Conservation (phyloP, 2,797 vertebrate species). For the Enteromius argenteus region DNA sequence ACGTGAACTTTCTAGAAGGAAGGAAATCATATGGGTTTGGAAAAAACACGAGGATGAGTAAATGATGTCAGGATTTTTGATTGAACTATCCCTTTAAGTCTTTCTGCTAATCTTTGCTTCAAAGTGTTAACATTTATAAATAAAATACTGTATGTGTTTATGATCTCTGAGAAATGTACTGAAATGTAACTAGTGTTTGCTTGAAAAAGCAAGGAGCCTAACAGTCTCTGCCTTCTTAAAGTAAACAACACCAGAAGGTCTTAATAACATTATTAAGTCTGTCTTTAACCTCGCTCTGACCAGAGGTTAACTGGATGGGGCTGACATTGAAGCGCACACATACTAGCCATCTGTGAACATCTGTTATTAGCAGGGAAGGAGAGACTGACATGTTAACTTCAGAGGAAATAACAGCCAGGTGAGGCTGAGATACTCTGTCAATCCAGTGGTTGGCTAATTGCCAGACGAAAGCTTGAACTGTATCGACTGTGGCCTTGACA, state of each 20-base stretch:
- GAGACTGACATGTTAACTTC: conserved; percentile 52
- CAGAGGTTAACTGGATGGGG: conserved; percentile 46
- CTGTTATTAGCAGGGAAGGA: conserved; percentile 44
- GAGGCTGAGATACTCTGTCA: conserved; percentile 29
- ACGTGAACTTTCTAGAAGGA: not conserved
- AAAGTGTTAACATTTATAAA: not conserved
- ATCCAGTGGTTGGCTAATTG: conserved; percentile 41
- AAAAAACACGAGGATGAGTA: not conserved
- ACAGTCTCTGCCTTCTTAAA: conserved; percentile 18
- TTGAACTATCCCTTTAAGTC: not conserved
- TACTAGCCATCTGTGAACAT: conserved; percentile 25
- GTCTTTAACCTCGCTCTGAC: conserved; percentile 37
- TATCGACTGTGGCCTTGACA: conserved; percentile 45
- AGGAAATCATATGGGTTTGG: not conserved
- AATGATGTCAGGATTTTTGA: not conserved
- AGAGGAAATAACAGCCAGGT: conserved; percentile 34
- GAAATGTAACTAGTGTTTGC: not conserved
- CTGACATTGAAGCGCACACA: conserved; percentile 25
- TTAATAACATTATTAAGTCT: conserved; percentile 48
- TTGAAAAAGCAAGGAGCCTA: not conserved
- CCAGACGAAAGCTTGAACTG: conserved; percentile 35
- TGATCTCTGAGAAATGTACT: not conserved
- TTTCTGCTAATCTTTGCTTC: not conserved
- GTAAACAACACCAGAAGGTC: conserved; percentile 34
- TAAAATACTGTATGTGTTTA: not conserved